Percentiles rank a stretch among this genome's conserved stretches.
phyloP scores from a whole-genome alignment of 2,113 vertebrate species.

The Antechinus flavipes region DNA sequence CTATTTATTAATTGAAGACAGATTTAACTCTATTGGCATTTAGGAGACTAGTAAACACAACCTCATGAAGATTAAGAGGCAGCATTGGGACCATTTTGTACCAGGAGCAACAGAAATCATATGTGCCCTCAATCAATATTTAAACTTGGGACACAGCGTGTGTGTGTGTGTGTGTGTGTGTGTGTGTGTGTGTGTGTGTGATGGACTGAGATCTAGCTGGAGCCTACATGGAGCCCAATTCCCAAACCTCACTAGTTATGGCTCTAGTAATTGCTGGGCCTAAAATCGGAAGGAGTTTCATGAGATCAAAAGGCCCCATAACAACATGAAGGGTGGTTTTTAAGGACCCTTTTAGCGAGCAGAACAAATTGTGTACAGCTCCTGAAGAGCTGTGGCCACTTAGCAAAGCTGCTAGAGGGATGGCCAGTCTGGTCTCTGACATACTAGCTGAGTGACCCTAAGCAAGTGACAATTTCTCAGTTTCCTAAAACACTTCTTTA shows the following conservation, averaged over 20 bases:
- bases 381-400: not conserved
- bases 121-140: not conserved
- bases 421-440: not conserved
- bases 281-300: not conserved
- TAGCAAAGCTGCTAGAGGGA: not conserved
- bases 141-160: not conserved
- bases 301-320: not conserved
- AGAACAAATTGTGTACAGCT: not conserved
- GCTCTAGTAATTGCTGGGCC: not conserved
- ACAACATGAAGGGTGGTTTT: not conserved
- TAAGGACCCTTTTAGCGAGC: not conserved
- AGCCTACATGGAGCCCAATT: not conserved
- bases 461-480: not conserved
- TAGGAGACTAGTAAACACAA: not conserved
- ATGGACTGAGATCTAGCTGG: not conserved
- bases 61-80: not conserved
- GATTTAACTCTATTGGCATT: not conserved
- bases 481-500: not conserved
- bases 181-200: not conserved
- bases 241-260: not conserved
- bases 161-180: not conserved
- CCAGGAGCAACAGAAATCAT: not conserved
- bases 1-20: not conserved
- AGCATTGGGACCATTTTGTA: not conserved
- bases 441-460: not conserved